phyloP scores from a whole-genome alignment of 2,113 vertebrate species.

The Vulpes ferrilata region DNA sequence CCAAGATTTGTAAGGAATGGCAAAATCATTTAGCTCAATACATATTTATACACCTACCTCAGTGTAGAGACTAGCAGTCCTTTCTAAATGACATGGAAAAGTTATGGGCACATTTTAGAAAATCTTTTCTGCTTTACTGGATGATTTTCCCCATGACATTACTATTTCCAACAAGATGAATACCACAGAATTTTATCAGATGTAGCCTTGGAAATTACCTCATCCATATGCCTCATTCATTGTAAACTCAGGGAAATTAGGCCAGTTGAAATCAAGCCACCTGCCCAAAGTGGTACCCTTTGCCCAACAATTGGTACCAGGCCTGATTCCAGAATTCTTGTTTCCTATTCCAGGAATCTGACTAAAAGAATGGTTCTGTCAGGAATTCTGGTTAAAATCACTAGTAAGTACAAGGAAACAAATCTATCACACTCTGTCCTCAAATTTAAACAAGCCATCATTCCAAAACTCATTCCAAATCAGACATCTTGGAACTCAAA shows the following conservation, averaged over 20 bases:
- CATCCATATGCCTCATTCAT: neutral
- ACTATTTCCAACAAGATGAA: conserved; percentile 54
- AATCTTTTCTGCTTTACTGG: neutral
- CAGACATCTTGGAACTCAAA: conserved; percentile 15
- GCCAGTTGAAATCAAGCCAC: conserved; percentile 41
- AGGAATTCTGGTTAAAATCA: conserved; percentile 26
- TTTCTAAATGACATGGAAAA: neutral
- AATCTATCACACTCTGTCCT: conserved; percentile 30
- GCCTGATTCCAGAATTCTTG: neutral
- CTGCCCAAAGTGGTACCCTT: conserved; percentile 2
- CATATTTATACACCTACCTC: neutral
- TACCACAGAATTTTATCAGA: conserved; percentile 3
- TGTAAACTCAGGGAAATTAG: conserved; percentile 33
- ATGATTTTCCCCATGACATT: conserved; percentile 13
- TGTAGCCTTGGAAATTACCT: conserved; percentile 45
- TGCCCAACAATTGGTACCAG: neutral
- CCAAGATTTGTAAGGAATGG: neutral
- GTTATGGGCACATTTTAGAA: neutral
- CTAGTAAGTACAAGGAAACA: conserved; percentile 51
- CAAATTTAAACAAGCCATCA: conserved; percentile 60
- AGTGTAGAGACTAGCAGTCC: neutral
- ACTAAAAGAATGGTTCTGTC: conserved; percentile 35
- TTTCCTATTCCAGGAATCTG: conserved; percentile 45
- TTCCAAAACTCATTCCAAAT: conserved; percentile 48
- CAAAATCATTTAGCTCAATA: neutral